These are phyloP conservation scores for Cydia strobilella DNA, from an alignment of 1,140 invertebrate genomes.

Conservation along the genomic window DNA sequence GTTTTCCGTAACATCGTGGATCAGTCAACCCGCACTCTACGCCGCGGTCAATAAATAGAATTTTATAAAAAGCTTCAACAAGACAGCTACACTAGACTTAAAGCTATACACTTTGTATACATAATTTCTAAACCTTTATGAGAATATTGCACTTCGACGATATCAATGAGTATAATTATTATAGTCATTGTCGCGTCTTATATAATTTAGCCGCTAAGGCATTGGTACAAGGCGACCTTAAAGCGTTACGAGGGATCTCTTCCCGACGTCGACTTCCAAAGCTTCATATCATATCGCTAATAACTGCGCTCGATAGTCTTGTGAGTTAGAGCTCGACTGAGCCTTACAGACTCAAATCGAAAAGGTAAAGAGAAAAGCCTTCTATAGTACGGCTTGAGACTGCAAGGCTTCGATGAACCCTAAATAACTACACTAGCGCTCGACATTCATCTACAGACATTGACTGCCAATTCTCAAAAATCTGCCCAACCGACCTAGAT, in stretches of 20 bases:
- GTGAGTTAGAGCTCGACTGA: neutral
- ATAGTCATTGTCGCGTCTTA: conserved; percentile 39
- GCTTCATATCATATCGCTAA: conserved; percentile 1
- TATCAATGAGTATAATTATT: conserved; percentile 44
- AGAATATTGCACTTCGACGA: conserved; percentile 73
- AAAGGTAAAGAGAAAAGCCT: neutral
- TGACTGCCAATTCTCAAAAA: neutral
- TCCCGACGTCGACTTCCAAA: conserved; percentile 34
- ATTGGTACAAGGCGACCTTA: conserved; percentile 62
- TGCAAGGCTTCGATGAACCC: neutral
- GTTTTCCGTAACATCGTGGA: conserved; percentile 71
- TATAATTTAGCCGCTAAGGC: conserved; percentile 57
- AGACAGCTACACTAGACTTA: conserved; percentile 77
- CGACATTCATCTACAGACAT: neutral
- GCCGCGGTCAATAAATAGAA: conserved; percentile 74
- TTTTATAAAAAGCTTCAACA: conserved; percentile 79
- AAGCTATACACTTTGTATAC: conserved; percentile 77
- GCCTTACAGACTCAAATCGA: neutral
- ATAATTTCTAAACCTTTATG: conserved; percentile 74
- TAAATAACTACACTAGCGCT: neutral
- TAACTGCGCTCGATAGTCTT: neutral
- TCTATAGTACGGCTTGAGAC: neutral
- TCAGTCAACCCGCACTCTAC: conserved; percentile 75
- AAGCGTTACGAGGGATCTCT: conserved; percentile 42
- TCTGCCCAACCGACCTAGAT: neutral